Conservation (phyloP, 2,113 vertebrate genomes). For the Piliocolobus tephrosceles region DNA sequence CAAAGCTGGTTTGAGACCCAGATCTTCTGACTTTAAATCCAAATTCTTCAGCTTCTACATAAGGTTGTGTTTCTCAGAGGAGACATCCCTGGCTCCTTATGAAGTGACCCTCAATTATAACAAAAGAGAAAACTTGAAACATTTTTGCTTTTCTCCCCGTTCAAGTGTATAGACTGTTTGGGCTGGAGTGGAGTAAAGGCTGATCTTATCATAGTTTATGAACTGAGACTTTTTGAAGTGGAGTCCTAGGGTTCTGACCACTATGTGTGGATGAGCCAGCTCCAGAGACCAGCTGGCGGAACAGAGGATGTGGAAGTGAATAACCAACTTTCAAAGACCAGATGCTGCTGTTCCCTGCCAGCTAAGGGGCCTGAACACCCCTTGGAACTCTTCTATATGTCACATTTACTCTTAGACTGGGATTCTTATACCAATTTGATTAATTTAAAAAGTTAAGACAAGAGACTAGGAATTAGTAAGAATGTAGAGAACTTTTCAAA, state of each 20-base stretch:
- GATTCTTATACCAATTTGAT: background rate
- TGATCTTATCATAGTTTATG: background rate
- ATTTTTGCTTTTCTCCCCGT: background rate
- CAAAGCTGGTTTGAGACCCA: background rate
- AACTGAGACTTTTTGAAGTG: background rate
- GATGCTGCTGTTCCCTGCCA: background rate
- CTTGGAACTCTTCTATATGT: background rate
- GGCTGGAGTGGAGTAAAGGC: background rate
- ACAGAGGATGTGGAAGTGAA: rapidly evolving
- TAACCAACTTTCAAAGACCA: background rate
- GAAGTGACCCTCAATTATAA: background rate
- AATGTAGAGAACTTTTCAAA: background rate
- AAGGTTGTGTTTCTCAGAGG: background rate
- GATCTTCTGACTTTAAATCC: background rate
- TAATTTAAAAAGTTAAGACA: background rate
- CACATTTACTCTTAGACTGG: background rate
- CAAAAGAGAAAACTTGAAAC: background rate
- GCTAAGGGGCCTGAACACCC: background rate
- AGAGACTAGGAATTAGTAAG: background rate
- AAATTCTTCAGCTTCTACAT: background rate
- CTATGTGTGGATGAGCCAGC: background rate
- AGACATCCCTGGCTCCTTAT: background rate
- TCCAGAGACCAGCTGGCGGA: background rate
- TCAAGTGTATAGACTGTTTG: background rate
- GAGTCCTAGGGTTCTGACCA: background rate